phyloP scores from a whole-genome alignment of 2,888 invertebrate genomes.

The Acleris sparsana region DNA sequence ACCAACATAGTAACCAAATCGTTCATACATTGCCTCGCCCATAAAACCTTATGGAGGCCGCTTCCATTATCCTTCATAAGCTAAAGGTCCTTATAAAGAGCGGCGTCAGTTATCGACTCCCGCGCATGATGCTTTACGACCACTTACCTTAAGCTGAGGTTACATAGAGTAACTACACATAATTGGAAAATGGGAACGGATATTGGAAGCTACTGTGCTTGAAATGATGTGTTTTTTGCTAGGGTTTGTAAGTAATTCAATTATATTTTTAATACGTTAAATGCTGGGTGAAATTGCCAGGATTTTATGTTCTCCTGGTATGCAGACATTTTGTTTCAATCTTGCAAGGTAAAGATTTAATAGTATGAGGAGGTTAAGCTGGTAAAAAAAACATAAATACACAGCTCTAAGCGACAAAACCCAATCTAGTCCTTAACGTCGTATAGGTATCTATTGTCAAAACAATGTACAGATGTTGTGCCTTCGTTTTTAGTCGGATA shows the following conservation, averaged over 20 bases:
- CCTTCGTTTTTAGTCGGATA: too few species aligned
- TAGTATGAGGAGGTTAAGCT: too few species aligned
- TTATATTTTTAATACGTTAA: slow-evolving; percentile 13
- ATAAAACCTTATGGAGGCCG: slow-evolving; percentile 68
- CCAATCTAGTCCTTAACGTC: too few species aligned
- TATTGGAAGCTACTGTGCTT: slow-evolving; percentile 33
- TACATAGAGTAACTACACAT: slow-evolving; percentile 42
- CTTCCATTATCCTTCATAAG: slow-evolving; percentile 75
- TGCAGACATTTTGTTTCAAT: too few species aligned
- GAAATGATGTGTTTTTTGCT: slow-evolving; percentile 16
- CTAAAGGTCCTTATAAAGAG: slow-evolving; percentile 61
- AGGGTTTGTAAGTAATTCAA: slow-evolving; percentile 23
- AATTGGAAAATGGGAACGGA: slow-evolving; percentile 42
- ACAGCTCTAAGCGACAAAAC: too few species aligned
- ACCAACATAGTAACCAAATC: slow-evolving; percentile 70
- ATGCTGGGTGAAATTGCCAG: not conserved
- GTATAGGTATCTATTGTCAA: not conserved
- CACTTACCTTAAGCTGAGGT: slow-evolving; percentile 56
- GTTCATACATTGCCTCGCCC: slow-evolving; percentile 50
- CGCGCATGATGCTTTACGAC: slow-evolving; percentile 62
- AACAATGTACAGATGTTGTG: too few species aligned
- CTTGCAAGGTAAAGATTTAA: too few species aligned
- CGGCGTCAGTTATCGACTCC: slow-evolving; percentile 62
- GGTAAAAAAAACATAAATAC: too few species aligned
- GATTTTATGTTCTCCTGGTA: too few species aligned